Base-by-base conservation (phyloP, 2,888 invertebrate species). In the Scaptomyza flava region DNA sequence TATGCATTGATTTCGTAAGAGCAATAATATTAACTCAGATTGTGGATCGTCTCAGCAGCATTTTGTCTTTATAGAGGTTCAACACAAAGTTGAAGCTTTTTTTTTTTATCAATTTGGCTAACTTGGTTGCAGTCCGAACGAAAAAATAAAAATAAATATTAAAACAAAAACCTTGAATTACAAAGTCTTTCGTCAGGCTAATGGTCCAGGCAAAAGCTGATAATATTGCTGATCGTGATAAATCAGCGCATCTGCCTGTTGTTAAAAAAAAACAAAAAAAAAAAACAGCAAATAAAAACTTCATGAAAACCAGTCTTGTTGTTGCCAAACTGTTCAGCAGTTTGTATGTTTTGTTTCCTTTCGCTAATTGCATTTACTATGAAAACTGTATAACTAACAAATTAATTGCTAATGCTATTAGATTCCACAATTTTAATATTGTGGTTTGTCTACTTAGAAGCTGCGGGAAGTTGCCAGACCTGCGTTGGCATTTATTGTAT, bases 111-210 rank as follows among this genome's bases (percentile, higher is more conserved):
- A 23, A 23, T 61, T 59, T 58, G 43, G 65, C 69, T 43, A 66
- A 69, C 79, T 75, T 17, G 17, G 17, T 17, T 17, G 17, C 17
- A 17, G 17, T 17, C 17, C 81, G 76, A 53, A 17, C 17, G 30
- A 53, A 34, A 51, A 34, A 11, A 7, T 12, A 1, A 51, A 9
- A n/a, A 66, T 33, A 48, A 64, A 33, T 14, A 48, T 51, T 27
- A 51, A 60, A 30, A 46, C 42, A 59, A 71, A 82, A 82, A 87
- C 82, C 87, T 83, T 87, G 83, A 87, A 84, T 87, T 87, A 79
- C 74, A 85, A 83, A 87, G 84, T 87, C 76, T 72, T 74, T 56
- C 45, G 53, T 50, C 61, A 69, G 62, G 46, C 42, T 50, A 17
- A 12, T 47, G 83, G 79, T 71, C 77, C 80, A 77, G 82, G 84